phyloP scores from a whole-genome alignment of 2,113 vertebrate species.

The Connochaetes taurinus region DNA sequence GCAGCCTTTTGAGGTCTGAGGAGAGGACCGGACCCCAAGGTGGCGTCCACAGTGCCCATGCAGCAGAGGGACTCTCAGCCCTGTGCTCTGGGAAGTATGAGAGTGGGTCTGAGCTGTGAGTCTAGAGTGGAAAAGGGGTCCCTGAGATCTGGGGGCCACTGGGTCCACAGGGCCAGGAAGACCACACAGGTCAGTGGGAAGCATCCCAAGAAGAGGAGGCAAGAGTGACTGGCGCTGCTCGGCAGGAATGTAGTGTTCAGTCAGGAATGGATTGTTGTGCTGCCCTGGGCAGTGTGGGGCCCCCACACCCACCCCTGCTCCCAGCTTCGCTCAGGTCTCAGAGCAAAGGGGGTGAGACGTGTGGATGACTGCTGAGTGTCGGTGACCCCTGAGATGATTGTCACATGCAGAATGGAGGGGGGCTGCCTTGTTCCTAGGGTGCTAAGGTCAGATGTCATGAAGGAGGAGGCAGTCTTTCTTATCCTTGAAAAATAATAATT shows the following conservation, averaged over 20 bases:
- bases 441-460: background rate
- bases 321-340: background rate
- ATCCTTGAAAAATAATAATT: background rate
- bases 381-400: background rate
- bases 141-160: background rate
- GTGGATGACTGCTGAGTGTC: no score
- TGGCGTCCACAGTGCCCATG: background rate
- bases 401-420: no score
- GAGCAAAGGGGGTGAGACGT: background rate
- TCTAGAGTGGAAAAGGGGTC: background rate
- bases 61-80: background rate
- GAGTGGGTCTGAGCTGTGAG: background rate
- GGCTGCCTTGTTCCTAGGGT: background rate
- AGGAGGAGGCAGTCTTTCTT: background rate
- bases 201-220: background rate
- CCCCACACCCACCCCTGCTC: background rate
- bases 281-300: background rate
- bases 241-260: fast-evolving
- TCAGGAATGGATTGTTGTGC: background rate
- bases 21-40: background rate
- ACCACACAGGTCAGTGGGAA: background rate
- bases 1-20: background rate
- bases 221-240: no score
- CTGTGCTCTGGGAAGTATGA: background rate
- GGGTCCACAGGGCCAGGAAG: background rate